Base-by-base conservation (phyloP, 2,113 vertebrate genomes). In the Poeciliopsis occidentalis region DNA sequence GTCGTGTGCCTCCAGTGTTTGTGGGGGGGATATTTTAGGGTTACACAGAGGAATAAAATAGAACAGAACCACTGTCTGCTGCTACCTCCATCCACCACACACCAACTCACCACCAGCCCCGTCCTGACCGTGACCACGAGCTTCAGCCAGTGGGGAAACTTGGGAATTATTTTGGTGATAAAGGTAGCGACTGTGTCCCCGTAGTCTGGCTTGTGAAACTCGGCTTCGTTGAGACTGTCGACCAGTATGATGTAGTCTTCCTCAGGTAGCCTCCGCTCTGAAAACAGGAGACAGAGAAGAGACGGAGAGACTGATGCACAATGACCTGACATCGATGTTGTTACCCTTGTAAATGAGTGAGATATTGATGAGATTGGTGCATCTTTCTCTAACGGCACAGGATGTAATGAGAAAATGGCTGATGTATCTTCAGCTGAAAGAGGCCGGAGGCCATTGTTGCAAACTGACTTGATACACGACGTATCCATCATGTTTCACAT, bases 151-250 rank as follows among this genome's bases (percentile, higher is more conserved):
- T 87, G 60, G 74, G 98, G 98, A 91, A 99, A 97, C 67, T 95
- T 97, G 63, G 91, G 92, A 85, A 98, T 95, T 71, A 99, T 94
- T 88, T 95, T 99, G 80, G 94, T 89, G 83, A 99, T 94, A 92
- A 99, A 99, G 19, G 97, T 96, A 67, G 97, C 95, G 67, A 99
- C 95, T 1, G 98, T 99, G 88, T 99, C 97, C 54, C 98, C 98
- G 54, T 99, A 98, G 92, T 99, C 98, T 32, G 98, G 98, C 67
- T 99, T 99, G 84, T 99, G 98, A 88, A 99, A 99, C 84, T 99
- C 98, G 60, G 98, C 98, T 88, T 99, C 98, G 71, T 99, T 99
- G 89, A 99, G 95, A 71, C 97, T 97, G 86, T 99, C 98, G 47
- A 99, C 93, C 92, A 99, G 92, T 90, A 99, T 97, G 71, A 99